These are phyloP conservation scores for Podargus strigoides DNA, from an alignment of 2,797 vertebrate genomes.

Conservation along the genomic window DNA sequence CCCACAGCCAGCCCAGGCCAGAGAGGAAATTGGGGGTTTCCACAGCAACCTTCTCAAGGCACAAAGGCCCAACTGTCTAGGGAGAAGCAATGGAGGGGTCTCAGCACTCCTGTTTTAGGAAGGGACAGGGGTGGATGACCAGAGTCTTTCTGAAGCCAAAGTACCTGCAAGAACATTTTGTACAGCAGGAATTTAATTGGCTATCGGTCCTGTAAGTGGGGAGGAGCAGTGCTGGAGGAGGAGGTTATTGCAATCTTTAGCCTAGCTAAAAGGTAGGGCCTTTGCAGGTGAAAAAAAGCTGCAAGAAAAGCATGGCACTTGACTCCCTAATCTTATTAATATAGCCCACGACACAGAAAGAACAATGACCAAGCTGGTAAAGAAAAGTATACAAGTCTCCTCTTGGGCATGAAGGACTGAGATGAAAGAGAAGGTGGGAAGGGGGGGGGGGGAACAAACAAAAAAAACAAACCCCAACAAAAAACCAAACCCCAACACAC, in stretches of 20 bases:
- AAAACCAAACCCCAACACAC: no score
- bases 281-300: neutral
- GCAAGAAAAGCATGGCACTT: neutral
- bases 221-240: neutral
- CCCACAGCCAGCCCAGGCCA: conserved; percentile 69
- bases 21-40: conserved; percentile 79
- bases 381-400: neutral
- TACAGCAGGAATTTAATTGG: neutral
- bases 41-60: conserved; percentile 74
- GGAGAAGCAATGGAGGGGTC: conserved; percentile 67
- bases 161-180: conserved; percentile 1
- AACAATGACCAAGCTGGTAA: neutral
- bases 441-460: neutral
- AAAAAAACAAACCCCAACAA: no score
- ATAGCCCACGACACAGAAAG: neutral
- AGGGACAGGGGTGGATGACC: neutral
- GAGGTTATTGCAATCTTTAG: neutral
- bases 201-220: neutral
- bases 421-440: neutral
- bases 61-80: conserved; percentile 79
- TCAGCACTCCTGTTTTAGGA: conserved; percentile 27
- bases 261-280: neutral
- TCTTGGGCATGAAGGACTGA: neutral
- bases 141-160: conserved; percentile 18
- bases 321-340: neutral